phyloP scores from a whole-genome alignment of 1,140 invertebrate genomes.

The Bombus vancouverensis region DNA sequence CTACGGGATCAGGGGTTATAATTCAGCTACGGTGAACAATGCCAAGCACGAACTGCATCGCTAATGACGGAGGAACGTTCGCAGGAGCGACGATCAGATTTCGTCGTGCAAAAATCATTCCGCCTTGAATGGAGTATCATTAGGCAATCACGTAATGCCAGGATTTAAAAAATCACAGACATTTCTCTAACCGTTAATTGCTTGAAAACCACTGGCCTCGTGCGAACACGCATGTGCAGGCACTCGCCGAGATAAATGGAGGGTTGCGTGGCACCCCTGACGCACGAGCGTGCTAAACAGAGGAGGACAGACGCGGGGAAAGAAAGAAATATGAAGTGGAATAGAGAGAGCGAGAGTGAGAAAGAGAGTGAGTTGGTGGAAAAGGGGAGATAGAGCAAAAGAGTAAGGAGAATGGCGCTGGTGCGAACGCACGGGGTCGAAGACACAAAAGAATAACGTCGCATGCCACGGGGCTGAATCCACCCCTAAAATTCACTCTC shows the following conservation, averaged over 20 bases:
- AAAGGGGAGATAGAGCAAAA: slow-evolving; percentile 36
- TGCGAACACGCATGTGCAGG: slow-evolving; percentile 72
- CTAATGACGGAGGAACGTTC: background rate
- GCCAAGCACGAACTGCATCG: no score
- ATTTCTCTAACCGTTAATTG: slow-evolving; percentile 20
- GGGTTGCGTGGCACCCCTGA: slow-evolving; percentile 76
- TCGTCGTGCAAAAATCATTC: background rate
- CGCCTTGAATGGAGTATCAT: background rate
- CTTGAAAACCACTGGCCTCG: slow-evolving; percentile 71
- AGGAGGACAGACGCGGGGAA: slow-evolving; percentile 41
- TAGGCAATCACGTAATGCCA: background rate
- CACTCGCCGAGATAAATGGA: slow-evolving; percentile 72
- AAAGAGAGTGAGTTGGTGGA: slow-evolving; percentile 44
- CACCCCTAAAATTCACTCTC: slow-evolving; percentile 72
- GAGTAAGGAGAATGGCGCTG: slow-evolving; percentile 38
- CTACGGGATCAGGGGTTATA: no score
- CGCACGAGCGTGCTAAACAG: slow-evolving; percentile 64
- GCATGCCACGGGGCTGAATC: slow-evolving; percentile 69
- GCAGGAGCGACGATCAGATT: background rate
- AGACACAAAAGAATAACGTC: slow-evolving; percentile 76
- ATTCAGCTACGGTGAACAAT: background rate
- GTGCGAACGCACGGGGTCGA: slow-evolving; percentile 67
- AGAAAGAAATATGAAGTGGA: slow-evolving; percentile 34
- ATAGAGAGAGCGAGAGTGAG: slow-evolving; percentile 29
- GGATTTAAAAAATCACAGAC: slow-evolving; percentile 11